Evolutionary conservation across 92 coral and sea anemone species (phyloP).

Genomic region (Muricea muricata): DNA sequence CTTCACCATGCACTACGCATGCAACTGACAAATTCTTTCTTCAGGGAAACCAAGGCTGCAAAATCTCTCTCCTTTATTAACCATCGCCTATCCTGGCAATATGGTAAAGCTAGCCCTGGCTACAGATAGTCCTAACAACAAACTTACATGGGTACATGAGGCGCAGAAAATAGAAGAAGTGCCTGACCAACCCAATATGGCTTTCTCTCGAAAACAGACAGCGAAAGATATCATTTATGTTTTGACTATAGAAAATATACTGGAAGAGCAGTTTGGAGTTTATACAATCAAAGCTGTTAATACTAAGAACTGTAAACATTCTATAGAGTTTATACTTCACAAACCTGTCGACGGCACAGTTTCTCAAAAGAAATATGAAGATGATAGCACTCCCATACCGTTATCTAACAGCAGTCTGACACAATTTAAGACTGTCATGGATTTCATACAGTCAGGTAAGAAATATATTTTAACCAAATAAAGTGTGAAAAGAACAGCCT

Average conservation of each 20-base stretch:
- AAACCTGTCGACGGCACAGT: neutral
- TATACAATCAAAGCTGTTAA: slow-evolving; percentile 23
- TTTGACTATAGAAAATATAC: slow-evolving; percentile 10
- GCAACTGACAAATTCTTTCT: neutral
- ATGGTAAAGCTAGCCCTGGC: slow-evolving; percentile 70
- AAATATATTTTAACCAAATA: too few relatives aligned
- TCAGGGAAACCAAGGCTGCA: slow-evolving; percentile 79
- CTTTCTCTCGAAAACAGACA: slow-evolving; percentile 64
- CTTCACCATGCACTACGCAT: neutral
- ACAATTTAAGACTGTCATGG: slow-evolving; percentile 8
- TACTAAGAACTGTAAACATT: neutral
- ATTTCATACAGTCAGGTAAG: slow-evolving; percentile 25
- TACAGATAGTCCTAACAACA: slow-evolving; percentile 54
- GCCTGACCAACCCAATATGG: slow-evolving; percentile 93
- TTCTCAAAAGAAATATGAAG: neutral
- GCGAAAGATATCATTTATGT: neutral
- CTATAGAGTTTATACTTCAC: slow-evolving; percentile 7
- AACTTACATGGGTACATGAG: slow-evolving; percentile 78
- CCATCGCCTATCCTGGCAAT: slow-evolving; percentile 70
- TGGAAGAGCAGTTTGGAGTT: slow-evolving; percentile 19
- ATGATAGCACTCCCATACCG: neutral
- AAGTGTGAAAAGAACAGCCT: too few relatives aligned
- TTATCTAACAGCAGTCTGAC: neutral
- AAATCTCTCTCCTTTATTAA: slow-evolving; percentile 61
- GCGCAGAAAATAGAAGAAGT: slow-evolving; percentile 83